Evolutionary conservation across 2,797 vertebrate species (phyloP), one percentile per base, ranked within the genome.

Genomic region (Calcarius lapponicus): DNA sequence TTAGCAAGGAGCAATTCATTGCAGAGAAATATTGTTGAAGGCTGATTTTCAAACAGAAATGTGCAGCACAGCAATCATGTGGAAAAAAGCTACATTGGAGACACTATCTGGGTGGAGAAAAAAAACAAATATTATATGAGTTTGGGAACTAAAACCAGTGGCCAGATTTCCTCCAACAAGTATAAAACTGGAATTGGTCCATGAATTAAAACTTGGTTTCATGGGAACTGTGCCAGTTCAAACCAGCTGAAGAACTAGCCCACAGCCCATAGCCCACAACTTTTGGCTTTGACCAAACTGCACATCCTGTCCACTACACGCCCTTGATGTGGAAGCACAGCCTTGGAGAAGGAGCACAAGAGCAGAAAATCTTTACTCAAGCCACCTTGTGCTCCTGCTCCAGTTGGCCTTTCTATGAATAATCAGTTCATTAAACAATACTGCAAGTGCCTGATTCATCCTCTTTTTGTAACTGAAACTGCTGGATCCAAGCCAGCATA

Each of bases 371-470:
- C 56, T 88, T 57, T 48, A 85, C 58, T 87, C 0, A 0, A 88
- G 67, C 13, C 57, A 86, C 28, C 32, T 71, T 9, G 6, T 62
- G 53, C 60, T 78, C 91, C 71, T 90, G 74, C 60, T 93, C 64
- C 50, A 82, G 36, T 76, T 95, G 67, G 80, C 34, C 51, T 73
- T 88, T 79, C 86, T 65, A 40, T 54, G 17, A 53, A 76, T 18
- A 88, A 92, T 7, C 53, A 76, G 45, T 36, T 84, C 47, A 92
- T 93, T 86, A 92, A 95, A 81, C 56, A 95, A 66, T 66, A 78
- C 24, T 90, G 88, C n/a, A 58, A 91, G 66, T 60, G 76, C 45
- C 62, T 94, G 80, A 84, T 93, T 92, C 82, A 88, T 81, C 45
- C 51, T 66, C 34, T 81, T 81, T 73, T 82, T 88, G 80, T 54